Conservation (phyloP, 1,140 invertebrate species). For the Elysia chlorotica region DNA sequence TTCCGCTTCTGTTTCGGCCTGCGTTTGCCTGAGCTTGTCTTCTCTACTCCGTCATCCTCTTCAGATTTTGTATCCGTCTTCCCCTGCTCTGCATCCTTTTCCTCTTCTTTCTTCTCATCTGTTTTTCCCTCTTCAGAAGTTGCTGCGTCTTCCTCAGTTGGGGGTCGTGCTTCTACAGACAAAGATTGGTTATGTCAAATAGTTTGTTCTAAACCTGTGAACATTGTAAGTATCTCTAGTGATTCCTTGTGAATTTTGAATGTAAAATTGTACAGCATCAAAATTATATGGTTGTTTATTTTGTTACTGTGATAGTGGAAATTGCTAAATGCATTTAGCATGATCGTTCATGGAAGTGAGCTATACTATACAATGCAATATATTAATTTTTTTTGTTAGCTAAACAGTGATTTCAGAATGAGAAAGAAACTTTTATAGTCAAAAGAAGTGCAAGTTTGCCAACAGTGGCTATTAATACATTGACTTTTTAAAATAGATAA, state of each 20-base stretch:
- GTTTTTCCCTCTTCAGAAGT: background rate
- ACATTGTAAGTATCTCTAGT: background rate
- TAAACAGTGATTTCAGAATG: background rate
- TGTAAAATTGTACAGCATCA: too few relatives aligned
- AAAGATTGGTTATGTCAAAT: background rate
- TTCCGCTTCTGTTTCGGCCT: constrained; percentile 3
- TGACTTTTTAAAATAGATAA: background rate
- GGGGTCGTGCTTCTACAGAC: background rate
- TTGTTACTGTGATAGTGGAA: too few relatives aligned
- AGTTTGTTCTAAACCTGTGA: background rate
- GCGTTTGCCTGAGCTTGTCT: constrained; percentile 12
- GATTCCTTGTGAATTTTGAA: background rate
- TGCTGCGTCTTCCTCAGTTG: background rate
- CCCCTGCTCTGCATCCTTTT: background rate
- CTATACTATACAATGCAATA: background rate
- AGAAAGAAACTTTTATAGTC: background rate
- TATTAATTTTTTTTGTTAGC: background rate
- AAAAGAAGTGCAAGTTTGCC: background rate
- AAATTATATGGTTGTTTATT: too few relatives aligned
- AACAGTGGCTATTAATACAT: background rate
- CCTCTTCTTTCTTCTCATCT: background rate
- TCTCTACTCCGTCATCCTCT: background rate
- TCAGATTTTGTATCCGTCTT: background rate
- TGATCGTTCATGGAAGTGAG: background rate
- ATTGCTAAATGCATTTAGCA: too few relatives aligned